A percentile compares a stretch with the other conserved stretches of the same genome.
Evolutionary conservation across 2,797 vertebrate genomes (phyloP).

Genomic region (Neostethus bicornis): DNA sequence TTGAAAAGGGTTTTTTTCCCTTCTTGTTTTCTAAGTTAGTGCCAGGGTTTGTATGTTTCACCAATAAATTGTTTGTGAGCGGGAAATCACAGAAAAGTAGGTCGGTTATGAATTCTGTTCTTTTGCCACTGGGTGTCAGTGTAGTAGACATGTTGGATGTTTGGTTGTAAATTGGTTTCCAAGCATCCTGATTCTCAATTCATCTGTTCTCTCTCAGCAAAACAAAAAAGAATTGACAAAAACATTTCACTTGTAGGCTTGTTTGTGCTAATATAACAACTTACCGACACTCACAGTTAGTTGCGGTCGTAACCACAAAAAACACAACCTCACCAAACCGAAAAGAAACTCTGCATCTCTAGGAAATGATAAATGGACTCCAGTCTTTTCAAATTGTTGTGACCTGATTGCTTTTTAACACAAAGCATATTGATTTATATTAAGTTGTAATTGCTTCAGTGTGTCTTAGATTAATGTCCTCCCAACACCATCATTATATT

Average conservation of each 20-base stretch:
- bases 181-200: constrained; percentile 20
- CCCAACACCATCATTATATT: constrained; percentile 58
- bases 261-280: constrained; percentile 30
- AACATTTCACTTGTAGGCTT: neutral
- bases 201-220: constrained; percentile 7
- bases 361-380: constrained; percentile 65
- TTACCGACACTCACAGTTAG: constrained; percentile 32
- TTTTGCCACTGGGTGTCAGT: constrained; percentile 56
- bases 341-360: constrained; percentile 46
- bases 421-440: constrained; percentile 82
- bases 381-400: constrained; percentile 68
- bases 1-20: no score
- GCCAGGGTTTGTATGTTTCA: no score
- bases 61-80: no score
- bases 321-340: constrained; percentile 39
- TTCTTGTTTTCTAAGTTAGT: no score
- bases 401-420: constrained; percentile 74
- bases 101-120: accelerated
- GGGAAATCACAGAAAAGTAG: no score
- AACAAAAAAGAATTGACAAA: neutral
- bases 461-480: constrained; percentile 81
- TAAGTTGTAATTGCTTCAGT: constrained; percentile 82
- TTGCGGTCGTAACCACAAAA: constrained; percentile 41
- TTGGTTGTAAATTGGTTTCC: neutral
- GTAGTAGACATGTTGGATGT: constrained; percentile 13